phyloP scores from a whole-genome alignment of 2,888 invertebrate genomes.

The Nomada goodeniana region DNA sequence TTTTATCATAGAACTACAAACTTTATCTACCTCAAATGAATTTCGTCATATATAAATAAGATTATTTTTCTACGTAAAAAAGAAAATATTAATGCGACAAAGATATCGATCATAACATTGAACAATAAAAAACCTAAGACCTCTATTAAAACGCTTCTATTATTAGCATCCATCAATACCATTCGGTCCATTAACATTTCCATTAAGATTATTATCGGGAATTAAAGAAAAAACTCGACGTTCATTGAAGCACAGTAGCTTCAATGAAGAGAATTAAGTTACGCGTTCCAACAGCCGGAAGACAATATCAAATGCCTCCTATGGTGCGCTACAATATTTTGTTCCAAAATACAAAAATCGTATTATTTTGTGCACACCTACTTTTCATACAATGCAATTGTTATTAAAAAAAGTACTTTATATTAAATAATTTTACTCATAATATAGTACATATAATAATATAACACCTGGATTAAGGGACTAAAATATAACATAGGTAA shows the following conservation, averaged over 20 bases:
- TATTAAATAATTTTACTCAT: too few species aligned
- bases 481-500: too few species aligned
- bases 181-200: slow-evolving; percentile 21
- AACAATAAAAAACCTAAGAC: not conserved
- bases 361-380: too few species aligned
- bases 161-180: slow-evolving; percentile 24
- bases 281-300: slow-evolving; percentile 26
- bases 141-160: slow-evolving; percentile 12
- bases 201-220: slow-evolving; percentile 20
- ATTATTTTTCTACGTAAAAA: too few species aligned
- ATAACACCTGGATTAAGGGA: too few species aligned
- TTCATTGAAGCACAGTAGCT: slow-evolving; percentile 13
- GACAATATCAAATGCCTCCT: slow-evolving; percentile 1
- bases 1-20: not conserved
- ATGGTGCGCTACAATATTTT: not conserved
- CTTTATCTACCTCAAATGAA: too few species aligned
- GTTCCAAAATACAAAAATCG: not conserved
- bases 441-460: too few species aligned
- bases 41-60: too few species aligned
- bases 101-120: not conserved
- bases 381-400: not conserved
- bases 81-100: not conserved
- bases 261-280: slow-evolving; percentile 30
- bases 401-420: too few species aligned
- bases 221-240: slow-evolving; percentile 17